These are phyloP conservation scores for Plagiodera versicolora DNA, from an alignment of 2,888 invertebrate genomes.

Conservation along the genomic window DNA sequence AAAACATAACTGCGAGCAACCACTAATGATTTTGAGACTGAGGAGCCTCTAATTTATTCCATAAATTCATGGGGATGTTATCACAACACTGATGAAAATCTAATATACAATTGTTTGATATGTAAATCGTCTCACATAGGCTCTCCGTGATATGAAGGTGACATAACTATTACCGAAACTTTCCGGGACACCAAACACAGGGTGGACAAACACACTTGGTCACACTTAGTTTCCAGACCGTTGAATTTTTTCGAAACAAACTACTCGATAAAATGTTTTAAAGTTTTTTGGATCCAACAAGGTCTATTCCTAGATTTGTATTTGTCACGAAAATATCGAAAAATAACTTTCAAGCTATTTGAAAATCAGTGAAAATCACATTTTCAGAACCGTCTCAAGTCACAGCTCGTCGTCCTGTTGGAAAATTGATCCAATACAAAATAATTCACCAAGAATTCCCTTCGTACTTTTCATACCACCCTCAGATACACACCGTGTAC, in stretches of 20 bases:
- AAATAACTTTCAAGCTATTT: too few species aligned
- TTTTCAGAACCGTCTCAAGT: too few species aligned
- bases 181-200: too few species aligned
- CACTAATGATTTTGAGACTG: conserved; percentile 16
- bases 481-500: not conserved
- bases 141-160: conserved; percentile 31
- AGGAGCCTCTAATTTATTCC: conserved; percentile 36
- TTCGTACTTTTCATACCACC: not conserved
- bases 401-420: not conserved
- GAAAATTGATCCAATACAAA: not conserved
- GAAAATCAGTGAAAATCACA: too few species aligned
- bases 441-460: not conserved
- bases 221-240: too few species aligned
- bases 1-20: not conserved
- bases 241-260: too few species aligned
- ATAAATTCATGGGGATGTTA: conserved; percentile 42
- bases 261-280: too few species aligned
- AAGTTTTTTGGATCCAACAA: too few species aligned
- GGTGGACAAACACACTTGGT: too few species aligned
- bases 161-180: not conserved
- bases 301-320: too few species aligned
- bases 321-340: too few species aligned
- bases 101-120: conserved; percentile 44
- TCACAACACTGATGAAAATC: conserved; percentile 40
- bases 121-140: conserved; percentile 37